These are phyloP conservation scores for Okamejei kenojei DNA, from an alignment of 2,797 vertebrate species.

Conservation along the genomic window DNA sequence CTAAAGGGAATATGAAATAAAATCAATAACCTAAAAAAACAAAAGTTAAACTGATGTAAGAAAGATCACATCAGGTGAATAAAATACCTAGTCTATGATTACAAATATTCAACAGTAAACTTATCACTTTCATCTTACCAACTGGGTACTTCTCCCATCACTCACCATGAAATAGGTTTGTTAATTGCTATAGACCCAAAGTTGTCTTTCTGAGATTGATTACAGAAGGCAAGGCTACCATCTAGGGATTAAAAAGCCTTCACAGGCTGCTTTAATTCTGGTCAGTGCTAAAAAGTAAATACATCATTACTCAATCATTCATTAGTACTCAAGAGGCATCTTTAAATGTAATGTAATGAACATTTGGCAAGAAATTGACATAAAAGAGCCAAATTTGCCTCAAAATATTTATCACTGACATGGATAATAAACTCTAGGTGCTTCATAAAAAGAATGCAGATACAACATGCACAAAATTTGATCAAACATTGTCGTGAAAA, in stretches of 20 bases:
- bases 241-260: slow-evolving; percentile 49
- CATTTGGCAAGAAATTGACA: slow-evolving; percentile 46
- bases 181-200: slow-evolving; percentile 54
- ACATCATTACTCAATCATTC: slow-evolving; percentile 53
- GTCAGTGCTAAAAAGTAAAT: slow-evolving; percentile 53
- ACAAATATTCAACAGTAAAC: not conserved
- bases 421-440: not conserved
- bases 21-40: not conserved
- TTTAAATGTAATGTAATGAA: slow-evolving; percentile 46
- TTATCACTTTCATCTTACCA: slow-evolving; percentile 37
- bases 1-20: not conserved
- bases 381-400: slow-evolving; percentile 8
- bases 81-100: not conserved
- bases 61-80: not conserved
- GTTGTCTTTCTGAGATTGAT: slow-evolving; percentile 50
- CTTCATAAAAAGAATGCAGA: not conserved
- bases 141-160: slow-evolving; percentile 45
- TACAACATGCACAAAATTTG: not conserved
- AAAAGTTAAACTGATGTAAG: not conserved
- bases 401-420: not conserved
- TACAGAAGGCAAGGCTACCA: slow-evolving; percentile 48
- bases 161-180: slow-evolving; percentile 52
- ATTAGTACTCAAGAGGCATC: slow-evolving; percentile 49
- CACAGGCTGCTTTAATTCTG: slow-evolving; percentile 53
- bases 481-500: not conserved